Evolutionary conservation across 2,113 vertebrate species (phyloP).

Genomic region (Pleuronectes platessa): DNA sequence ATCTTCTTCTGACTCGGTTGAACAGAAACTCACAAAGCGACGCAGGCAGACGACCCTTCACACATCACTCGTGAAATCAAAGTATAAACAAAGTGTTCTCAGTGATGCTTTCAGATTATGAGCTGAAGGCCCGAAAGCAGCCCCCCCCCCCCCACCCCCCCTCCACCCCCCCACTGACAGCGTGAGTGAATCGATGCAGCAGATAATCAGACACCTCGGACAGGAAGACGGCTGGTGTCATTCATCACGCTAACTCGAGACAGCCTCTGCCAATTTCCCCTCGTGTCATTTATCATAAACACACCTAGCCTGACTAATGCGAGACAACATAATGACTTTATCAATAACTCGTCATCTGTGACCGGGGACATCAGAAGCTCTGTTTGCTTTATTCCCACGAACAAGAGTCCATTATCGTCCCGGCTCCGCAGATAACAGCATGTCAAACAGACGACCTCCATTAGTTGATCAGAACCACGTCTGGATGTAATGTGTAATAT

Average conservation of each 20-base stretch:
- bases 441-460: conserved; percentile 50
- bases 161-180: not conserved
- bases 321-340: conserved; percentile 52
- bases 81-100: not conserved
- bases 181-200: conserved; percentile 24
- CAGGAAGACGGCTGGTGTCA: conserved; percentile 35
- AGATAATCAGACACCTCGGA: conserved; percentile 41
- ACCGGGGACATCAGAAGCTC: conserved; percentile 38
- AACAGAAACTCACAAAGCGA: too few species aligned
- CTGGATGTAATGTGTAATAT: conserved; percentile 7
- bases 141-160: not conserved
- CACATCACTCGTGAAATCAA: not conserved
- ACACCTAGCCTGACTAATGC: conserved; percentile 41
- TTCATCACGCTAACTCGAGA: conserved; percentile 56
- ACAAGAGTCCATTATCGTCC: conserved; percentile 16
- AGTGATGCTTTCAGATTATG: conserved; percentile 24
- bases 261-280: conserved; percentile 17
- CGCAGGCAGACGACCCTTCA: not conserved
- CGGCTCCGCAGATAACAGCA: conserved; percentile 19
- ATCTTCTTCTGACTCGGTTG: too few species aligned
- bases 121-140: conserved; percentile 2
- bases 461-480: conserved; percentile 22
- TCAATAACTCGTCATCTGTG: conserved; percentile 69
- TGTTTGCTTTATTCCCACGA: conserved; percentile 26
- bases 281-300: conserved; percentile 56